Base-by-base conservation (phyloP, 2,113 vertebrate genomes). In the Pterocles gutturalis region DNA sequence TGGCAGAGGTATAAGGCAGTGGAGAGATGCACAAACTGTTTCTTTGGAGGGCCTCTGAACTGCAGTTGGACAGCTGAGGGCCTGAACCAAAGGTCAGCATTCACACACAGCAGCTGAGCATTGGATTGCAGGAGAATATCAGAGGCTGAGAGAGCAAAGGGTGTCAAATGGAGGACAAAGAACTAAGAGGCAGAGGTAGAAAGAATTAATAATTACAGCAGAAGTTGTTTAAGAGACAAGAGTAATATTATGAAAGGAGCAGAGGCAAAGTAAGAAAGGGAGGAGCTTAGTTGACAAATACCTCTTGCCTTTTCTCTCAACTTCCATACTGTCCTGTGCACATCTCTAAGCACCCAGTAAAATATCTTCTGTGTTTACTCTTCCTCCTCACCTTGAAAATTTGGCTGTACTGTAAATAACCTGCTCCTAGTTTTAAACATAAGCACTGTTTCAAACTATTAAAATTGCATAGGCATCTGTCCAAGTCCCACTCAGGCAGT, bases 381-480 rank as follows among this genome's bases (percentile, higher is more conserved):
- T 72, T 95, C 49, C 33, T 90, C 31, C 16, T 92, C 64, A 84
- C 76, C 87, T 91, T 89, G 77, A 91, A 80, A 87, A 75, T 71
- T 46, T 89, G 65, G 24, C 69, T 71, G 86, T 33, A 46, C n/a
- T 92, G 55, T 92, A 91, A 92, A 70, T 78, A 73, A 89, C 38
- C 14, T 48, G 24, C 38, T 85, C 28, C 53, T 72, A 57, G 88
- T 79, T 89, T 89, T 75, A 72, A 95, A 24, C 66, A 69, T 65
- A 87, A 94, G 31, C 48, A 36, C 18, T 69, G 28, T 69, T 91
- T 92, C 58, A 91, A 78, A 28, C 57, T 83, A 89, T 91, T 94
- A 89, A 95, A 89, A 58, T 85, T 84, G 73, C 57, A 36, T 91
- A 46, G 95, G 83, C 41, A 53, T 41, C 70, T 89, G 65, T 51